A percentile compares a stretch with the other conserved stretches of the same genome.
Conservation (phyloP, 2,797 vertebrate genomes). For the Oophaga sylvatica region DNA sequence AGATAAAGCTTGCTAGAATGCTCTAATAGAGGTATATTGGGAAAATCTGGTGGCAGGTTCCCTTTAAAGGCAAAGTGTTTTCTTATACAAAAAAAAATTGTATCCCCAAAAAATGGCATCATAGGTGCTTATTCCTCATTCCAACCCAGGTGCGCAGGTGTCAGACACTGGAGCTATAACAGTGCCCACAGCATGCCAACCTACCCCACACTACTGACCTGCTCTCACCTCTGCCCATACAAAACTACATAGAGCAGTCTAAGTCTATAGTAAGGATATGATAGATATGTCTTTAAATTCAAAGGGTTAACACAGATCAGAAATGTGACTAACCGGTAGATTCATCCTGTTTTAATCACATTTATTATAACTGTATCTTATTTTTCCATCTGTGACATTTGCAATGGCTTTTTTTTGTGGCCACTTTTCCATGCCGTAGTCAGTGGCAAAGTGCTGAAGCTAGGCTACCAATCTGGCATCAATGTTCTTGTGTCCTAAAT, state of each 20-base stretch:
- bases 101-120: not conserved
- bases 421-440: not conserved
- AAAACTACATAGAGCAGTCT: too few species aligned
- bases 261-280: too few species aligned
- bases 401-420: not conserved
- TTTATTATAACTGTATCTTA: not conserved
- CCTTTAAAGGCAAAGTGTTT: not conserved
- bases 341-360: not conserved
- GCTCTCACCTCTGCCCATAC: too few species aligned
- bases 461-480: not conserved
- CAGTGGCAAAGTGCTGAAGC: not conserved
- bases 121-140: not conserved
- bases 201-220: not conserved
- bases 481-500: not conserved
- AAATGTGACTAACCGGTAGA: not conserved
- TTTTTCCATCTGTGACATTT: not conserved
- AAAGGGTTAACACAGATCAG: not conserved
- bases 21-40: too few species aligned
- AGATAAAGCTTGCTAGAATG: too few species aligned
- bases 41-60: too few species aligned
- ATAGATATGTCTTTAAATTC: not conserved
- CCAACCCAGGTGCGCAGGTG: not conserved
- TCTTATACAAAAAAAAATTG: not conserved
- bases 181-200: not conserved
- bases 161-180: not conserved